Base-by-base conservation (phyloP, 1,140 invertebrate species). In the Ditylenchus dipsaci region DNA sequence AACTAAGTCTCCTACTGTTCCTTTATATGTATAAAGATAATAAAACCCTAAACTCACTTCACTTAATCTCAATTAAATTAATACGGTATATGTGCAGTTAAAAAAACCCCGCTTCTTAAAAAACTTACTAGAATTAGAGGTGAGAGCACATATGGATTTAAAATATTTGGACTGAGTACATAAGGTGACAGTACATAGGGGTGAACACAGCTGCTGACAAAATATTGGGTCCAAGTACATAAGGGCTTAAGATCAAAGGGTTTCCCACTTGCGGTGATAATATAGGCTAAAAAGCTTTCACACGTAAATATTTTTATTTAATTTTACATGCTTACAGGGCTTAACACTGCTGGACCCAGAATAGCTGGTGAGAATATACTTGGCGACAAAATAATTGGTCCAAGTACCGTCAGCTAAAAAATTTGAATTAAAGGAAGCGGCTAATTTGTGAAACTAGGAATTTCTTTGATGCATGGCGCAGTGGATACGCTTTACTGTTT, bases 341-440 rank as follows among this genome's bases (percentile, higher is more conserved):
- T 62, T 19, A 62, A 30, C 1, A 62, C 38, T 19, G 60, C 27
- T 42, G 60, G 60, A 21, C 15, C 38, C n/a, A 62, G 60, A 62
- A 62, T 62, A 33, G 60, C 60, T 62, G 60, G 60, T 21, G 60
- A 62, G 19, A 62, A 62, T 26, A 62, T 33, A 29, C 38, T 62
- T 19, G 60, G 60, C 27, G 60, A 62, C 11, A 62, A 30, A 29
- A 62, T 62, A 29, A 62, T 42, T 13, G 60, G 60, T 9, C 60
- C 60, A 33, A 62, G 60, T 21, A 62, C 38, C 27, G 60, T 62
- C 1, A 62, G 60, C 15, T 42, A 15, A 62, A 62, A 62, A 33
- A 11, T 33, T 38, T 5, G 11, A 11, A 11, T 38, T 38, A 38
- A 11, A 38, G 3, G 11, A 3, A 38, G 11, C 33, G 11, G 11